Conservation (phyloP, 2,797 vertebrate species). For the Sorex maritimensis region DNA sequence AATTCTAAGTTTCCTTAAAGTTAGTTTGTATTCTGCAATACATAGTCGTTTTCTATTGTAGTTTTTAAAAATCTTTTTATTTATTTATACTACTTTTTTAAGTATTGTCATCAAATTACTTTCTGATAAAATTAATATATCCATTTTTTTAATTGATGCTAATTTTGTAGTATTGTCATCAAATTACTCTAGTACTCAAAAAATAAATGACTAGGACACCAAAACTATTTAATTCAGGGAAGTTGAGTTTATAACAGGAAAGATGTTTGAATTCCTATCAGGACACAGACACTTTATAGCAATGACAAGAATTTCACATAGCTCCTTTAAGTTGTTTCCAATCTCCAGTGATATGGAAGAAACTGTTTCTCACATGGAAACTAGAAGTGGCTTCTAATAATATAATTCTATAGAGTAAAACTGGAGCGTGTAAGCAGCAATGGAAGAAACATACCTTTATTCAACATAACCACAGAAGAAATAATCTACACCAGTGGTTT, state of each 20-base stretch:
- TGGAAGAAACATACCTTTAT: not conserved
- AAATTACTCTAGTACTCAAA: not conserved
- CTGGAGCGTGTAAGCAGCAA: not conserved
- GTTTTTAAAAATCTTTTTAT: too few species aligned
- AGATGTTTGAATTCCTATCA: not conserved
- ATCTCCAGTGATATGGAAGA: not conserved
- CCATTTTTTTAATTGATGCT: too few species aligned
- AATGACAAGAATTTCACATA: not conserved
- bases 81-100: not conserved
- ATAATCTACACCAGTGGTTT: not conserved
- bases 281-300: not conserved
- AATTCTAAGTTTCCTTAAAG: conserved; percentile 37
- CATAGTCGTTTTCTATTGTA: not conserved
- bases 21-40: not conserved
- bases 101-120: not conserved
- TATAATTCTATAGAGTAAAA: not conserved
- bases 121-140: too few species aligned
- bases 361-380: not conserved
- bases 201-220: not conserved
- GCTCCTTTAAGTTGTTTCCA: too few species aligned
- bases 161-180: not conserved
- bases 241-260: not conserved
- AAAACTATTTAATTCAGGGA: conserved; percentile 21
- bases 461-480: not conserved
- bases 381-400: conserved; percentile 5